Percentiles rank a stretch among this genome's conserved stretches.
Conservation (phyloP, 2,888 invertebrate genomes). For the Arge pagana region DNA sequence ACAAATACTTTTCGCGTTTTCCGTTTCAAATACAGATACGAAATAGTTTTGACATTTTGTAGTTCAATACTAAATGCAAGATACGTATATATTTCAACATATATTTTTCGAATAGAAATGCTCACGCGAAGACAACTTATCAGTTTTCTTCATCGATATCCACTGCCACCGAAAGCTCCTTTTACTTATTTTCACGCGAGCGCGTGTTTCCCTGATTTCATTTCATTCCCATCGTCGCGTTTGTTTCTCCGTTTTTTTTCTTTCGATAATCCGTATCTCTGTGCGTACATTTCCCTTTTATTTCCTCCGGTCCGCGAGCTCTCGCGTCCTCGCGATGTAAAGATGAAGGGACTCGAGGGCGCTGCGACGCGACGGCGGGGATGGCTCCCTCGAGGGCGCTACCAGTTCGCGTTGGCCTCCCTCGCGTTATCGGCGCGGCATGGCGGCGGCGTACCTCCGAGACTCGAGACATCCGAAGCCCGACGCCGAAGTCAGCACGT, state of each 20-base stretch:
- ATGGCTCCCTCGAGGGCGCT: slow-evolving; percentile 38
- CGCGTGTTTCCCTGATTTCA: not conserved
- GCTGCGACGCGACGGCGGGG: slow-evolving; percentile 29
- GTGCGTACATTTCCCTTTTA: too few species aligned
- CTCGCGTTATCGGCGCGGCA: slow-evolving; percentile 36
- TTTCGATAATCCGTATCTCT: slow-evolving; percentile 40
- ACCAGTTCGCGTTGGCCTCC: slow-evolving; percentile 26
- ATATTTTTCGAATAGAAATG: slow-evolving; percentile 13
- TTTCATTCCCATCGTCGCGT: slow-evolving; percentile 27
- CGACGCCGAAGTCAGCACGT: slow-evolving; percentile 44
- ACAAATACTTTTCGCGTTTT: too few species aligned
- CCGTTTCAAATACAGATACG: too few species aligned
- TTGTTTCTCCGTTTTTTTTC: slow-evolving; percentile 6
- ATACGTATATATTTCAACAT: slow-evolving; percentile 6
- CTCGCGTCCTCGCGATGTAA: too few species aligned
- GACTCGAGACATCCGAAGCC: slow-evolving; percentile 38
- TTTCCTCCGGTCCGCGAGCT: too few species aligned
- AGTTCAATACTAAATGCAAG: too few species aligned
- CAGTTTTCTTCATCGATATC: too few species aligned
- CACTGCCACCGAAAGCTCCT: too few species aligned
- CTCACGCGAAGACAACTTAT: too few species aligned
- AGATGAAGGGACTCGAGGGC: too few species aligned
- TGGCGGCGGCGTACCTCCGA: slow-evolving; percentile 25
- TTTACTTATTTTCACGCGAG: too few species aligned
- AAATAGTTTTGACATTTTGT: too few species aligned